Evolutionary conservation across 2,113 vertebrate species (phyloP).

Genomic region (Serilophus lunatus): DNA sequence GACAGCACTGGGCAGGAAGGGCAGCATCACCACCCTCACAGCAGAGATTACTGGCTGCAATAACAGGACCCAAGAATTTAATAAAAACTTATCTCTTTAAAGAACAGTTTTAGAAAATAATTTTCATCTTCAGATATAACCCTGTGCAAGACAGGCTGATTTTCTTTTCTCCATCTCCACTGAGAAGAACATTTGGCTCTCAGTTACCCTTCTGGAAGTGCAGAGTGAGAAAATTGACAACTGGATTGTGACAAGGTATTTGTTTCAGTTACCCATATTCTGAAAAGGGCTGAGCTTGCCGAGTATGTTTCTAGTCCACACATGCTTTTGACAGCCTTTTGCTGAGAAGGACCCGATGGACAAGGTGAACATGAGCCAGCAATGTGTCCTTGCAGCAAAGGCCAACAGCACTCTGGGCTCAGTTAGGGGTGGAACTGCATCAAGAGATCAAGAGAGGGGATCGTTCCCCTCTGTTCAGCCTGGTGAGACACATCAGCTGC

Average conservation of each 20-base stretch:
- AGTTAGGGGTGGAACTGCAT: background rate
- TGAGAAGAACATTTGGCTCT: background rate
- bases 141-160: background rate
- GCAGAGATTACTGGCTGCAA: background rate
- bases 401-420: background rate
- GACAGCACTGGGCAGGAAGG: background rate
- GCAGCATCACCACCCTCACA: background rate
- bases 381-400: background rate
- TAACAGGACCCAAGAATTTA: background rate
- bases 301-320: fast-evolving
- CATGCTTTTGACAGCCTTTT: background rate
- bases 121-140: background rate
- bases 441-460: background rate
- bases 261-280: background rate
- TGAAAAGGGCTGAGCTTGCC: background rate
- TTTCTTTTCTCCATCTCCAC: background rate
- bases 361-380: background rate
- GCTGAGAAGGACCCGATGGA: background rate
- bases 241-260: background rate
- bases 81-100: background rate
- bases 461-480: background rate
- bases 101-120: background rate
- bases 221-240: background rate
- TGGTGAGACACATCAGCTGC: background rate
- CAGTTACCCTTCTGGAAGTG: background rate